Evolutionary conservation across 1,140 invertebrate species (phyloP).

Genomic region (Cyclargus thomasi): DNA sequence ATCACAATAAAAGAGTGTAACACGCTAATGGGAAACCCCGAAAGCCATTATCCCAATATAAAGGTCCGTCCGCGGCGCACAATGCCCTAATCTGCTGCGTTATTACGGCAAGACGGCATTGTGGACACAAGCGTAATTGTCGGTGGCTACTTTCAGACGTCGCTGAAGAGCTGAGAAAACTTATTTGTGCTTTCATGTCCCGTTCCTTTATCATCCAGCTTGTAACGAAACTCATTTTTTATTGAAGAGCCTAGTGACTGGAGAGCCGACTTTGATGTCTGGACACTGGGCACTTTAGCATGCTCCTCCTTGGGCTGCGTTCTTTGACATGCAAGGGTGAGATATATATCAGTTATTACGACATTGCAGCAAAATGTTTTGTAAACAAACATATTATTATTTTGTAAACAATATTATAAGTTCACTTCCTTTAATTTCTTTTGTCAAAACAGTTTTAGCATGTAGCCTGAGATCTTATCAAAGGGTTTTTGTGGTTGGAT

Average conservation of each 20-base stretch:
- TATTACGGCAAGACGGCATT: constrained; percentile 40
- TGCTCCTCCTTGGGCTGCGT: neutral
- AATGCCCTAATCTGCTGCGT: constrained; percentile 44
- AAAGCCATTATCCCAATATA: constrained; percentile 45
- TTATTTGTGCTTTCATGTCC: constrained; percentile 22
- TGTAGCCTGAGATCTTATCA: too few relatives aligned
- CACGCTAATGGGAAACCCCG: constrained; percentile 35
- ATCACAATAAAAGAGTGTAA: constrained; percentile 30
- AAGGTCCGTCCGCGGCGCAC: constrained; percentile 37
- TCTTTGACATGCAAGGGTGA: neutral
- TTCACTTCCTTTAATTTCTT: too few relatives aligned
- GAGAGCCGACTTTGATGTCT: neutral
- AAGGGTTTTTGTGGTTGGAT: too few relatives aligned
- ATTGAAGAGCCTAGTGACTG: neutral
- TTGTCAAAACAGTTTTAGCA: too few relatives aligned
- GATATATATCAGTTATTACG: too few relatives aligned
- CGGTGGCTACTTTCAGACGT: constrained; percentile 24
- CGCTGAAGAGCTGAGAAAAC: constrained; percentile 23
- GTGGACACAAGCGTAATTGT: constrained; percentile 36
- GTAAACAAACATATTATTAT: too few relatives aligned
- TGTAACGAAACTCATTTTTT: constrained; percentile 1
- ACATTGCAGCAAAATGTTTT: too few relatives aligned
- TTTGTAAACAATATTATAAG: too few relatives aligned
- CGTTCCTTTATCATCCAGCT: constrained; percentile 2
- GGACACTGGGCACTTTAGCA: neutral